A percentile compares a stretch with the other conserved stretches of the same genome.
These are phyloP conservation scores for Dinomys branickii DNA, from an alignment of 2,113 vertebrate genomes.

Conservation along the genomic window DNA sequence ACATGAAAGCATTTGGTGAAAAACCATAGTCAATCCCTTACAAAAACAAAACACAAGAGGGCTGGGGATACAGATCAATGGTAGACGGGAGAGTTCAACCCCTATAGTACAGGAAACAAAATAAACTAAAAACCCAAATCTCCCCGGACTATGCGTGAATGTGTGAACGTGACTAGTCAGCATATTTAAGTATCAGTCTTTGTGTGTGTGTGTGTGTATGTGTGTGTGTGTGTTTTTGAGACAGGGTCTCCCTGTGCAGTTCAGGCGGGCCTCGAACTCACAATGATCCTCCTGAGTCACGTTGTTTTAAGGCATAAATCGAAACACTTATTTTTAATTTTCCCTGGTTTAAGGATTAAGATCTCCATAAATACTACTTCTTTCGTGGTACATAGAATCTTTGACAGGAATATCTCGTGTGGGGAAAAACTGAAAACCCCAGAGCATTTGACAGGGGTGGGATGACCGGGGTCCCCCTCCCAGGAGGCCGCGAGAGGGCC, in stretches of 20 bases:
- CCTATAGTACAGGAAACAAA: neutral
- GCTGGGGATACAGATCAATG: neutral
- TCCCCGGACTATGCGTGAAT: neutral
- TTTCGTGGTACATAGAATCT: neutral
- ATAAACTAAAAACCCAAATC: neutral
- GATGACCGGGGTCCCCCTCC: rapidly evolving
- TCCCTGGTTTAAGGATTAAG: neutral
- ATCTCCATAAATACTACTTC: neutral
- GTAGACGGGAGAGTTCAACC: neutral
- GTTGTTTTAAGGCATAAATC: neutral
- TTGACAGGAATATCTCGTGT: neutral
- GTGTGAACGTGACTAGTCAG: neutral
- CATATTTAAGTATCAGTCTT: neutral
- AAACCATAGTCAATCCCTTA: neutral
- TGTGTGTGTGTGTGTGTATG: no score
- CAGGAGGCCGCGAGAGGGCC: neutral
- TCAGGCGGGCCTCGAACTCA: no score
- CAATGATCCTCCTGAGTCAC: no score
- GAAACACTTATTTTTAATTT: neutral
- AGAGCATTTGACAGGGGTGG: rapidly evolving
- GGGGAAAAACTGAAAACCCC: neutral
- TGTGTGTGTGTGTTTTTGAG: no score
- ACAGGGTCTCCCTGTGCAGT: no score
- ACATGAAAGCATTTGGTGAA: neutral
- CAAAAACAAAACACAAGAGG: neutral